Conservation (phyloP, 1,140 invertebrate species). For the Tetragonula clypearis region DNA sequence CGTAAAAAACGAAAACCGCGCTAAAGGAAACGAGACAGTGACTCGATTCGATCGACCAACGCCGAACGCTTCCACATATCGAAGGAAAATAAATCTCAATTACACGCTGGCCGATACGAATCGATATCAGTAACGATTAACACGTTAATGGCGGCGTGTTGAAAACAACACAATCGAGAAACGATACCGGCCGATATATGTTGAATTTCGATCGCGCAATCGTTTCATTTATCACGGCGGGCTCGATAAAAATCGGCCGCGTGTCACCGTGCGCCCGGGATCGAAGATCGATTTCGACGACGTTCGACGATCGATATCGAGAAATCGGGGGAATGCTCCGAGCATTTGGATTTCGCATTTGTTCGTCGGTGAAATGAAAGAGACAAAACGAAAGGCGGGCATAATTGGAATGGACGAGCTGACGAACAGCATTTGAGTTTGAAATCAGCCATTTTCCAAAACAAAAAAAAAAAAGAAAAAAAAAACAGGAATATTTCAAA, state of each 20-base stretch:
- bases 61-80: not conserved
- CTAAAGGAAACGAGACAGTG: not conserved
- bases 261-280: not conserved
- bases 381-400: not conserved
- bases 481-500: no score
- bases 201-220: constrained; percentile 16
- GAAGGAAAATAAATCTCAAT: not conserved
- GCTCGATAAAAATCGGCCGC: constrained; percentile 2
- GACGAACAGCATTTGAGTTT: no score
- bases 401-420: no score
- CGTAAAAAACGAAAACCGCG: no score
- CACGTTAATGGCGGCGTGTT: not conserved
- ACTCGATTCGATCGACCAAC: not conserved
- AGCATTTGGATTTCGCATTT: not conserved
- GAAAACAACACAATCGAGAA: constrained; percentile 4
- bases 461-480: no score
- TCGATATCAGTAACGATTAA: constrained; percentile 17
- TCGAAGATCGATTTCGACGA: constrained; percentile 28
- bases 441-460: no score
- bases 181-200: not conserved
- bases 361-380: not conserved
- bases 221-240: constrained; percentile 36
- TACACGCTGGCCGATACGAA: not conserved
- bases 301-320: constrained; percentile 32
- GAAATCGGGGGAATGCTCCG: constrained; percentile 1